Percentiles rank a stretch among this genome's conserved stretches.
Conservation (phyloP, 2,797 vertebrate genomes). For the Tinamus major region DNA sequence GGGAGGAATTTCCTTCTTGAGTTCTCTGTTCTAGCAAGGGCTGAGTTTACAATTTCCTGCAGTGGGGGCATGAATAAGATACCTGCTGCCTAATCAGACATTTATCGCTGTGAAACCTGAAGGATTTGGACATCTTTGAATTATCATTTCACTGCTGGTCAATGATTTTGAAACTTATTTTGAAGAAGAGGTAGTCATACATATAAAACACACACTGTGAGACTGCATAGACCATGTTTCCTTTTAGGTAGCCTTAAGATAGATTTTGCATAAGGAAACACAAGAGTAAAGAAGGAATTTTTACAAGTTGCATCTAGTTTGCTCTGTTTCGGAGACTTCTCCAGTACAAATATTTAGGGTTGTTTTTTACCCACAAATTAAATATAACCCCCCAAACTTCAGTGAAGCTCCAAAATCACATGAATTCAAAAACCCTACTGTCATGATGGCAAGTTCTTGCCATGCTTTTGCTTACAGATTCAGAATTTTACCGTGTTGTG, state of each 20-base stretch:
- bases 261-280: background rate
- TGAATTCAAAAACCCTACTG: background rate
- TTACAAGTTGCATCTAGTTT: background rate
- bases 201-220: fast-evolving
- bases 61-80: background rate
- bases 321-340: background rate
- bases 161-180: background rate
- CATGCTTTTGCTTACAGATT: background rate
- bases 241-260: background rate
- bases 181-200: background rate
- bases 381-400: background rate
- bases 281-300: background rate
- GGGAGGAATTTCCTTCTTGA: background rate
- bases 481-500: background rate
- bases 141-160: background rate
- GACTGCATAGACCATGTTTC: background rate
- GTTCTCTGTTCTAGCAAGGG: background rate
- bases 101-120: background rate
- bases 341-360: background rate
- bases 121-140: background rate
- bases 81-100: background rate
- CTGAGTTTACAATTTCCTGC: background rate
- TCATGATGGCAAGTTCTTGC: fast-evolving
- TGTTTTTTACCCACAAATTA: background rate
- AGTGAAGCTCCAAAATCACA: background rate